These are phyloP conservation scores for Epinephelus cyanopodus DNA, from an alignment of 2,113 vertebrate genomes.

Conservation along the genomic window DNA sequence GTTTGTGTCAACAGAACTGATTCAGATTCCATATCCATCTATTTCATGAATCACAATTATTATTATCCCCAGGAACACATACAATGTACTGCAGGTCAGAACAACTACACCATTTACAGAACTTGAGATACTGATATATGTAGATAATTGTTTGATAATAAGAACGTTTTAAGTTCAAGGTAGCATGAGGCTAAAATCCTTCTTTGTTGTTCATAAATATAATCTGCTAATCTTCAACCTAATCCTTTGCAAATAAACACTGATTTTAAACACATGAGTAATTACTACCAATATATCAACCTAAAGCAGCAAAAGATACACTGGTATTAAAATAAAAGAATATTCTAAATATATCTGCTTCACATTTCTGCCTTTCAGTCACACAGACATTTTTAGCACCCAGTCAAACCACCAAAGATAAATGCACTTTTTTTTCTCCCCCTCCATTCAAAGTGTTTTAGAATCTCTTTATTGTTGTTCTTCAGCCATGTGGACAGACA, in stretches of 20 bases:
- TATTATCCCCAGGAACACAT: no score
- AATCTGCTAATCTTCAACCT: no score
- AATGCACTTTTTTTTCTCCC: neutral
- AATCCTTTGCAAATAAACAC: neutral
- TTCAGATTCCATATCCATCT: no score
- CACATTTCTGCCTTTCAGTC: constrained; percentile 23
- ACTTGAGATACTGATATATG: no score
- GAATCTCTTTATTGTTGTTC: constrained; percentile 39
- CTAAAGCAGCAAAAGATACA: neutral
- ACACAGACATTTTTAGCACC: constrained; percentile 38
- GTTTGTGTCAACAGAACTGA: no score
- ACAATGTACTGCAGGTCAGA: no score
- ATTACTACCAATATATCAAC: neutral
- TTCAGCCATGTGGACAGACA: constrained; percentile 42
- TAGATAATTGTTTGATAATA: no score
- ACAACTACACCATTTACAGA: no score
- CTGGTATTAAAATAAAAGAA: neutral
- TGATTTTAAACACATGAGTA: neutral
- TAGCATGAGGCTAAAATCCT: no score
- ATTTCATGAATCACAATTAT: no score
- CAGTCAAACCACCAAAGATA: constrained; percentile 35
- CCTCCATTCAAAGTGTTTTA: constrained; percentile 19
- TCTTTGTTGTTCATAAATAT: no score
- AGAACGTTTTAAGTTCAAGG: no score
- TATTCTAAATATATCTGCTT: constrained; percentile 28